Percentiles rank a stretch among this genome's conserved stretches.
These are phyloP conservation scores for Poeciliopsis occidentalis DNA, from an alignment of 2,113 vertebrate species.

Conservation along the genomic window DNA sequence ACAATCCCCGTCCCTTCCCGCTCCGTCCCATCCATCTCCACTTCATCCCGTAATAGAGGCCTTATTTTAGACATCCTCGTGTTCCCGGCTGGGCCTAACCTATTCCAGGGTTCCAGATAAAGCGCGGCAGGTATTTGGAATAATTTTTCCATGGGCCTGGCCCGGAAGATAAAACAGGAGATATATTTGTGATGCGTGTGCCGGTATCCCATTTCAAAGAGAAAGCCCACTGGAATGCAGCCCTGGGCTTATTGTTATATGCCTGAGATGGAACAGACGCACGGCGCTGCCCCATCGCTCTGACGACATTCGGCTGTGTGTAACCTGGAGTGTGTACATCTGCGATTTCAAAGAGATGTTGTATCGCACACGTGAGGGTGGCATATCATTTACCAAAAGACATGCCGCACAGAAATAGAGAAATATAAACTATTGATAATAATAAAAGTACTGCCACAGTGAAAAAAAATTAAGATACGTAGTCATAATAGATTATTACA, in stretches of 20 bases:
- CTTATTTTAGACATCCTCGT: slow-evolving; percentile 81
- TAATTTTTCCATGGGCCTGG: slow-evolving; percentile 81
- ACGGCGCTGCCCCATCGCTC: slow-evolving; percentile 68
- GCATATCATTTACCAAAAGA: slow-evolving; percentile 51
- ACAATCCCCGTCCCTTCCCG: slow-evolving; percentile 67
- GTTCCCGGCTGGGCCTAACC: slow-evolving; percentile 77
- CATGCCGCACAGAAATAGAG: slow-evolving; percentile 30
- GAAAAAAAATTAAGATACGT: neutral
- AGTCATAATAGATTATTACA: neutral
- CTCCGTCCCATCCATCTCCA: slow-evolving; percentile 73
- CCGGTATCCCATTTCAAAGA: slow-evolving; percentile 81
- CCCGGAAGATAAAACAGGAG: slow-evolving; percentile 81
- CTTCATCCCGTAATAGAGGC: slow-evolving; percentile 78
- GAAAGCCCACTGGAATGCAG: slow-evolving; percentile 75
- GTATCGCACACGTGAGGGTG: slow-evolving; percentile 39
- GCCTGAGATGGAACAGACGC: slow-evolving; percentile 78
- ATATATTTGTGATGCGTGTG: slow-evolving; percentile 79
- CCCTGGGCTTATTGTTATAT: slow-evolving; percentile 79
- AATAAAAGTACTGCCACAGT: neutral
- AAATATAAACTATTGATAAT: neutral
- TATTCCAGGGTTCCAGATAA: slow-evolving; percentile 82
- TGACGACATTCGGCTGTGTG: slow-evolving; percentile 69
- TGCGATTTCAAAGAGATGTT: slow-evolving; percentile 54
- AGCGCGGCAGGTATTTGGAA: slow-evolving; percentile 81
- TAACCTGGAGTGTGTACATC: slow-evolving; percentile 18